Conservation (phyloP, 53 echinoderm and acorn worm genomes). For the Stichopus horrens region DNA sequence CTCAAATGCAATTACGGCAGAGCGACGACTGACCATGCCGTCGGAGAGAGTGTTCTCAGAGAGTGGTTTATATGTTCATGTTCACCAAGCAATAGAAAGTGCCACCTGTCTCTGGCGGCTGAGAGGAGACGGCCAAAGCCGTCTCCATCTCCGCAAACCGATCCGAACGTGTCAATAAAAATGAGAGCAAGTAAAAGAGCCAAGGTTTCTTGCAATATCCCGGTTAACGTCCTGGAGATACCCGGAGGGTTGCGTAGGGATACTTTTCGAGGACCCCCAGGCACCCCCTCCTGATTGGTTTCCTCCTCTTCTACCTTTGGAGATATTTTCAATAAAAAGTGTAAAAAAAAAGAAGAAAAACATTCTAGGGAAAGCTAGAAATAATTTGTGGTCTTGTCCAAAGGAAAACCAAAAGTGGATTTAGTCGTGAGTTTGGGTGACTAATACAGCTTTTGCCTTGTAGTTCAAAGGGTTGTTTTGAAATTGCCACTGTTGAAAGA, state of each 20-base stretch:
- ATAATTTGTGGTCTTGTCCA: not conserved
- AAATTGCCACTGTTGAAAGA: not conserved
- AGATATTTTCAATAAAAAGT: not conserved
- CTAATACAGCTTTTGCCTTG: not conserved
- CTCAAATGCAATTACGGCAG: conserved; percentile 23
- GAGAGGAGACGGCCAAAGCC: not conserved
- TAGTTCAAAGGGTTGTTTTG: not conserved
- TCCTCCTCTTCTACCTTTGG: not conserved
- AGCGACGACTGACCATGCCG: conserved; percentile 12
- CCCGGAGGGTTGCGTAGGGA: not conserved
- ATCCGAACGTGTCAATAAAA: conserved; percentile 26
- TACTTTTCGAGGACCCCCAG: conserved; percentile 22
- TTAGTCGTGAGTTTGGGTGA: not conserved
- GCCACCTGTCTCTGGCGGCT: conserved; percentile 20
- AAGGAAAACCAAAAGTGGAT: not conserved
- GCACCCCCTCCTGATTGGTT: not conserved
- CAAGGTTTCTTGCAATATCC: not conserved
- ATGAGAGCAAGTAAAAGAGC: not conserved
- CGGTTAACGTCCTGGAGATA: not conserved
- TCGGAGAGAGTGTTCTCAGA: not conserved
- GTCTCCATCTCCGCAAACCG: conserved; percentile 24
- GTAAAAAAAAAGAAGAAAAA: not conserved
- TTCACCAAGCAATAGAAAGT: not conserved
- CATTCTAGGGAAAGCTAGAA: not conserved
- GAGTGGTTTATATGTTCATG: not conserved